Conservation (phyloP, 2,888 invertebrate species). For the Bursaphelenchus okinawaensis region DNA sequence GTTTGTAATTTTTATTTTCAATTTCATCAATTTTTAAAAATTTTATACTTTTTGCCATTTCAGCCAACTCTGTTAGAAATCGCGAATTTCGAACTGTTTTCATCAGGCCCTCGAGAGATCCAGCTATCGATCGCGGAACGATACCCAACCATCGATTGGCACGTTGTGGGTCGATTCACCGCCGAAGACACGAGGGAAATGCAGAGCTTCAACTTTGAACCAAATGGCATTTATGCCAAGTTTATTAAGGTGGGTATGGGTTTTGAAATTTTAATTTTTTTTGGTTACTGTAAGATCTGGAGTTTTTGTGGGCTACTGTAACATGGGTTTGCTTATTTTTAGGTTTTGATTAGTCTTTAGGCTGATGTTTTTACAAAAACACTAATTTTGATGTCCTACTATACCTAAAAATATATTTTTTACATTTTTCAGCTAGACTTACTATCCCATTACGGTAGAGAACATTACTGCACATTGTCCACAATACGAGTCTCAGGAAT, state of each 20-base stretch:
- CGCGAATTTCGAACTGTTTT: conserved; percentile 95
- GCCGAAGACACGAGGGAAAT: conserved; percentile 67
- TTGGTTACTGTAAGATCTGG: too few relatives aligned
- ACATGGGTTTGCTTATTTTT: too few relatives aligned
- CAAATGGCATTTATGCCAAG: conserved; percentile 71
- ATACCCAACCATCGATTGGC: conserved; percentile 86
- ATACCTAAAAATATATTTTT: conserved; percentile 3
- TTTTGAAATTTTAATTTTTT: background rate
- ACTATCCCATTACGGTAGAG: conserved; percentile 85
- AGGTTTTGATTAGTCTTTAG: too few relatives aligned
- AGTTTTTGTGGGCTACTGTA: too few relatives aligned
- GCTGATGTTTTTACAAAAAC: conserved; percentile 1
- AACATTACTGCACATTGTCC: conserved; percentile 96
- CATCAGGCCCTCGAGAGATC: conserved; percentile 88
- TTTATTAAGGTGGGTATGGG: conserved; percentile 71
- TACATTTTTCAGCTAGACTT: conserved; percentile 67
- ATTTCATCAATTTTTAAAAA: too few relatives aligned
- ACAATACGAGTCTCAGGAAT: conserved; percentile 86
- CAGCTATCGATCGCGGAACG: conserved; percentile 76
- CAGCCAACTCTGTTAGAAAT: conserved; percentile 80
- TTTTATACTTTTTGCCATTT: too few relatives aligned
- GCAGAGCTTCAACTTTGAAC: conserved; percentile 62
- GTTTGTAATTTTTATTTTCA: too few relatives aligned
- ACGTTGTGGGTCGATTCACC: conserved; percentile 76
- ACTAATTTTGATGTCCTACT: background rate